Evolutionary conservation across 2,113 vertebrate genomes (phyloP), one percentile per base, ranked within the genome.

Genomic region (Rafetus swinhoei): DNA sequence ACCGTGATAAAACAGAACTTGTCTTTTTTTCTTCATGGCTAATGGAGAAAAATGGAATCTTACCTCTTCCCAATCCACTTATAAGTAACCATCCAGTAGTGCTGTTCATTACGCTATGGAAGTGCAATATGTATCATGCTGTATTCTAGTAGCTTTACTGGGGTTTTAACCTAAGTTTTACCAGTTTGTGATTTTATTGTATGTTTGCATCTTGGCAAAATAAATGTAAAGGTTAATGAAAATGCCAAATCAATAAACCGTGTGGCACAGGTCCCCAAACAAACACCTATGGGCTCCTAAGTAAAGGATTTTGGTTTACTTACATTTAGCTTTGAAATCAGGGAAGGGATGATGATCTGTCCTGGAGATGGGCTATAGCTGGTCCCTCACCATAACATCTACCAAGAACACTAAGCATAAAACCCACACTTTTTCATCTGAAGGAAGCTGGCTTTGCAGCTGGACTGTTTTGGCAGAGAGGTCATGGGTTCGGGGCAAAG

Each of bases 401-500:
- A 89, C 84, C 85, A 92, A 85, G 53, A 92, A 86, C 84, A 95
- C 84, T 81, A 83, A 86, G 56, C 60, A 79, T 90, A 82, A 96
- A 94, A 93, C 93, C 88, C 91, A 92, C 56, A 83, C 56, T 93
- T 96, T 25, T 94, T 83, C 93, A 89, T 93, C 95, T 95, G 90
- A 93, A 97, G 89, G 76, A 90, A 96, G 60, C 55, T 89, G 82
- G 85, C 79, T 0, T 74, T 65, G 92, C 79, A 88, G 86, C 86
- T 87, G 82, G 56, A 59, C 82, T 94, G 93, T 88, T 93, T 96
- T 93, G 93, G 93, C 91, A 94, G 90, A 74, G 12, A 90, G 90
- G 82, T 86, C 81, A 84, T 82, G 62, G 65, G 82, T 90, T 92
- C 59, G 82, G 32, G 74, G 29, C 74, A 74, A 83, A 88, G 53